Evolutionary conservation across 2,797 vertebrate species (phyloP).

Genomic region (Myripristis murdjan): DNA sequence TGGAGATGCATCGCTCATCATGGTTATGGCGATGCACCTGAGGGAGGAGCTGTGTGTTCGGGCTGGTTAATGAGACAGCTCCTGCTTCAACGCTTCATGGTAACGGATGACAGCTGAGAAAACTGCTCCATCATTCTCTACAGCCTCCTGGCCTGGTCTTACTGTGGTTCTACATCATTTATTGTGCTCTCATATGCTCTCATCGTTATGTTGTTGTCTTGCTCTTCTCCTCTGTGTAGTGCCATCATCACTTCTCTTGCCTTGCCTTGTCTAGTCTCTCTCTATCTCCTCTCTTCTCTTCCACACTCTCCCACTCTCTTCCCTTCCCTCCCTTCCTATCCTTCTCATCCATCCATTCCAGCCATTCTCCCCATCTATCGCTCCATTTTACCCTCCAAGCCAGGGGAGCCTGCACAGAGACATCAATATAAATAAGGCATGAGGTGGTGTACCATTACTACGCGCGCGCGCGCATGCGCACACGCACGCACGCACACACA

Average conservation of each 20-base stretch:
- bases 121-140: not conserved
- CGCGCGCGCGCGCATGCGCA: slow-evolving; percentile 16
- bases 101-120: slow-evolving; percentile 26
- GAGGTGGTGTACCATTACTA: slow-evolving; percentile 66
- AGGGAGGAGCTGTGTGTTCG: slow-evolving; percentile 63
- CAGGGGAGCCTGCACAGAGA: slow-evolving; percentile 51
- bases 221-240: slow-evolving; percentile 1
- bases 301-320: not conserved
- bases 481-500: not conserved
- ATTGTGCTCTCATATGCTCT: no score
- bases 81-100: slow-evolving; percentile 7
- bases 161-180: no score
- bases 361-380: slow-evolving; percentile 32
- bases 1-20: slow-evolving; percentile 52
- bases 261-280: no score
- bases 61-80: slow-evolving; percentile 57
- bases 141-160: not conserved
- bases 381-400: slow-evolving; percentile 40
- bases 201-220: not conserved
- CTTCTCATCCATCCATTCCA: slow-evolving; percentile 1
- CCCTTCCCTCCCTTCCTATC: not conserved
- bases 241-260: no score
- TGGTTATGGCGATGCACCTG: slow-evolving; percentile 55
- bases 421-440: slow-evolving; percentile 73
- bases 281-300: not conserved